Evolutionary conservation across 2,888 invertebrate genomes (phyloP), one percentile per base, ranked within the genome.

Genomic region (Blastobasis adustella): DNA sequence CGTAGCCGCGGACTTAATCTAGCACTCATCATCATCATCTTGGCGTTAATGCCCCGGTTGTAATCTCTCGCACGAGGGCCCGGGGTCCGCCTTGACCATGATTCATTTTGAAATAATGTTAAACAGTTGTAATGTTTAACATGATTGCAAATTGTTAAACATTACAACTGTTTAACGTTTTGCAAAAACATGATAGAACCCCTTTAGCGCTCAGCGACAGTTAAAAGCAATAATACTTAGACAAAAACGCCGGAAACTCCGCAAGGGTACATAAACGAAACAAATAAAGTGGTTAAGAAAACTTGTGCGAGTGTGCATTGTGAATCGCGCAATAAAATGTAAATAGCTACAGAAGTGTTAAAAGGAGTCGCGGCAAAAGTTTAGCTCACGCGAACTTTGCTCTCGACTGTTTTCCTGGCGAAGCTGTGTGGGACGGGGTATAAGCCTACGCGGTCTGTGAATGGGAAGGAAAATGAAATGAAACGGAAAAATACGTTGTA

Each of bases 281-380:
- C 74, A 76, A 78, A 77, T 76, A 76, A 77, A 78, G 72, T 71
- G 71, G 73, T 73, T 71, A 65, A 60, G 64, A 60, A n/a, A 68
- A 67, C 65, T 70, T 63, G 58, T 63, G 65, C 47, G 46, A 63
- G 61, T 65, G 66, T 65, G 71, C 54, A 69, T 73, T 66, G 65
- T 67, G 63, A 66, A 69, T 66, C 65, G 65, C 67, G 75, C 69
- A 77, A 79, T 82, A 79, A 82, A 81, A 82, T 81, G 82, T 80
- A 79, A 82, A 82, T 80, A 76, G 76, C 71, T 71, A 69, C 67
- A 73, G 75, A 76, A 83, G 80, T 81, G 81, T 79, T 80, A 76
- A 79, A 80, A 77, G 75, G 76, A 78, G 74, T 70, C 75, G 73
- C 67, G 69, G 73, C 71, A 66, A 73, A 79, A 81, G 73, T 81